A percentile compares a stretch with the other conserved stretches of the same genome.
These are phyloP conservation scores for Spongilla lacustris DNA, from an alignment of 37 sponge, comb jelly and placozoan species.

Conservation along the genomic window DNA sequence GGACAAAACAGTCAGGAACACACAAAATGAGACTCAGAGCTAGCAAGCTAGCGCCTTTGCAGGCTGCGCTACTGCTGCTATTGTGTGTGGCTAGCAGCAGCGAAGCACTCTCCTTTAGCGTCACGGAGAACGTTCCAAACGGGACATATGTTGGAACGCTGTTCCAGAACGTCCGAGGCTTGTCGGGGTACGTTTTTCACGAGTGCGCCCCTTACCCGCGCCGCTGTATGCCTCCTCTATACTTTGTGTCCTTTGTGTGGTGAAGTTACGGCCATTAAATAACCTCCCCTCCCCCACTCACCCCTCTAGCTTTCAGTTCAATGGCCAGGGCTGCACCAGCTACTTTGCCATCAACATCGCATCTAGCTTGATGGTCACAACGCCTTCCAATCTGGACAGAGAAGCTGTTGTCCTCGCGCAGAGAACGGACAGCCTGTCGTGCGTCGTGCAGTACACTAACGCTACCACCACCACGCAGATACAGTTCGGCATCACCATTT, in stretches of 20 bases:
- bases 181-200: background rate
- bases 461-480: background rate
- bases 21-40: background rate
- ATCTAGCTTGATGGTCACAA: background rate
- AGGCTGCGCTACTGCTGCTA: background rate
- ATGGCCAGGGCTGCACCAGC: background rate
- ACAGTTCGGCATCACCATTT: constrained; percentile 1
- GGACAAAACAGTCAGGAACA: background rate
- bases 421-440: constrained; percentile 17
- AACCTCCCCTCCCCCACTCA: background rate
- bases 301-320: background rate
- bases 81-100: background rate
- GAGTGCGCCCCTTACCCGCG: background rate
- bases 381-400: constrained; percentile 45
- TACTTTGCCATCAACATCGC: background rate
- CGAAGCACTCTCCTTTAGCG: background rate
- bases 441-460: constrained; percentile 19
- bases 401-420: constrained; percentile 31
- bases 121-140: background rate
- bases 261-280: background rate
- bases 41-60: background rate
- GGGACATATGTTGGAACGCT: background rate
- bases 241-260: background rate
- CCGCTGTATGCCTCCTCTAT: background rate
- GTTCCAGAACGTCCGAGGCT: background rate